Evolutionary conservation across 2,113 vertebrate genomes (phyloP), one percentile per base, ranked within the genome.

Genomic region (Lasiurus borealis): DNA sequence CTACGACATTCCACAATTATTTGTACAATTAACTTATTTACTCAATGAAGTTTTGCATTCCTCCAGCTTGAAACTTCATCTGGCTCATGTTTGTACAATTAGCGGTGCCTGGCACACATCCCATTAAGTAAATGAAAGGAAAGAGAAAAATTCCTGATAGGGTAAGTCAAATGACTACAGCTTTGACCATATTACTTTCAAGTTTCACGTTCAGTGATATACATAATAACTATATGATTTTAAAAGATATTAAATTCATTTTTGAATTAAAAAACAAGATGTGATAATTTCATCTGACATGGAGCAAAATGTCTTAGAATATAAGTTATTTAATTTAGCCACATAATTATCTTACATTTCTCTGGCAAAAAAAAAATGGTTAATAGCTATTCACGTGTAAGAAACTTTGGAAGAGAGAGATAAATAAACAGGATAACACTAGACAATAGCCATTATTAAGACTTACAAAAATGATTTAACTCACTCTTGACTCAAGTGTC

Each of bases 171-270:
- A 59, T n/a, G 13, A 46, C 27, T 73, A 69, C 1, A 59, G 15
- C 72, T 83, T 54, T 66, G 36, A 44, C 10, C 23, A 29, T 68
- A 48, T n/a, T 84, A 52, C 10, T 44, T 91, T 91, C 11, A 76
- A 2, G 6, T 72, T 44, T 96, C 34, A 50, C 27, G 6, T 31
- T 77, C 68, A 82, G n/a, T 36, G 78, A 87, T 29, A 36, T 44
- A 25, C 4, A 76, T 23, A 90, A 72, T 75, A 95, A 91, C 76
- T 77, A 44, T 91, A 12, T 0, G 44, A 96, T 62, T 97, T 88
- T 84, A 91, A 95, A 66, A 8, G 18, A 8, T 12, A 73, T 96
- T 96, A 96, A 48, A 85, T 10, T 93, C 9, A 16, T 87, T 95
- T 72, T 72, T 94, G 85, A 96, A 90, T 29, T 52, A 73, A 89